Evolutionary conservation across 2,113 vertebrate species (phyloP).

Genomic region (Myiagra hebetior): DNA sequence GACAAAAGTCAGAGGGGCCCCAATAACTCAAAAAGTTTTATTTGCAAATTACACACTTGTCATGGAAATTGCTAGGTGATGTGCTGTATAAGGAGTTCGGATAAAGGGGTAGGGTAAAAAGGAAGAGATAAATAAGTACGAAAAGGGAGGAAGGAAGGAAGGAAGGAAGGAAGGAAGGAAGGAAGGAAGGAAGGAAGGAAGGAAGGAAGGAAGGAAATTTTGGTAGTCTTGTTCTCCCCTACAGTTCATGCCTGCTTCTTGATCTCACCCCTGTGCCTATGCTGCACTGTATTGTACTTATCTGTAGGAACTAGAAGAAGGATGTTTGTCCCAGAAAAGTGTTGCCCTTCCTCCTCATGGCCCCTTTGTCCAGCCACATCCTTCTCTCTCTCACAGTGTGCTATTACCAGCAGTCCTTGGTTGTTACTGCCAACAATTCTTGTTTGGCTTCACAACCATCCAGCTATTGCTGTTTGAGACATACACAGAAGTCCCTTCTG

Average conservation of each 20-base stretch:
- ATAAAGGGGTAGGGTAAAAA: neutral
- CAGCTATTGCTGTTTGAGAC: neutral
- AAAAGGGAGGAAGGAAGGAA: no score
- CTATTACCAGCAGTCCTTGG: neutral
- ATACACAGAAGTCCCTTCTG: neutral
- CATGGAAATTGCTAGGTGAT: neutral
- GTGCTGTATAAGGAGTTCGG: accelerated
- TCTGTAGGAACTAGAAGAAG: neutral
- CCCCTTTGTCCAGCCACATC: neutral
- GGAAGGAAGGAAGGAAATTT: no score
- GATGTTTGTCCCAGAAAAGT: neutral
- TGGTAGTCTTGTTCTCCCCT: neutral
- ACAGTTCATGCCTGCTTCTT: neutral
- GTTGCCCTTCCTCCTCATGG: no score
- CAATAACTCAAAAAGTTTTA: neutral
- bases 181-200: no score
- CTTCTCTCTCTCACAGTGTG: neutral
- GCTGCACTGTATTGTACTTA: neutral
- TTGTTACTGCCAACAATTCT: no score
- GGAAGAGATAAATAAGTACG: neutral
- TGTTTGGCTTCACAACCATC: no score
- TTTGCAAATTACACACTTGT: neutral
- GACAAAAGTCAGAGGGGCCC: neutral
- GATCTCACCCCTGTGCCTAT: neutral
- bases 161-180: no score